Percentiles rank a stretch among this genome's conserved stretches.
Conservation (phyloP, 1,140 invertebrate species). For the Caerostris extrusa region DNA sequence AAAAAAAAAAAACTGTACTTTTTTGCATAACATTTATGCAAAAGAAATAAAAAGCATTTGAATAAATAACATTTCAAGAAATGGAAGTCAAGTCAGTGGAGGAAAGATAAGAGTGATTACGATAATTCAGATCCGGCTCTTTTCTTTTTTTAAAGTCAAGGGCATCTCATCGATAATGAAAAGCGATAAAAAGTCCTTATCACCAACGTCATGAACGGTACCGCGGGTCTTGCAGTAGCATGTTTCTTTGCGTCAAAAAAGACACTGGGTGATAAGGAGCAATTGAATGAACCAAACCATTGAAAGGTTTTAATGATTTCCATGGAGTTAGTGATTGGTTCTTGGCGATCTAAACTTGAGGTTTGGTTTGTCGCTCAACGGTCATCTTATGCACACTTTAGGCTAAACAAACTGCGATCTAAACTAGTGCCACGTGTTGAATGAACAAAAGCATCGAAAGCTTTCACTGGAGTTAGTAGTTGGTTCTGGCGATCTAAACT, state of each 20-base stretch:
- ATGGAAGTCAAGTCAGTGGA: not conserved
- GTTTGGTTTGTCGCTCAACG: too few relatives aligned
- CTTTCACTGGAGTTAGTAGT: too few relatives aligned
- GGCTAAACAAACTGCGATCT: too few relatives aligned
- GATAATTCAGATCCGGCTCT: conserved; percentile 66
- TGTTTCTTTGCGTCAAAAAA: not conserved
- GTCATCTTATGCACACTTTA: too few relatives aligned
- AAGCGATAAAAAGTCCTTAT: conserved; percentile 55
- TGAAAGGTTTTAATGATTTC: too few relatives aligned
- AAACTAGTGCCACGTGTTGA: too few relatives aligned
- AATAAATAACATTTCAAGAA: conserved; percentile 52
- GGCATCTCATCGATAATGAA: conserved; percentile 33
- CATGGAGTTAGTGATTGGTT: too few relatives aligned
- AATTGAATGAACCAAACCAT: not conserved
- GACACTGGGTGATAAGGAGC: not conserved
- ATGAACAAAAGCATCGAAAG: too few relatives aligned
- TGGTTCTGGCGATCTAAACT: too few relatives aligned
- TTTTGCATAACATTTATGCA: not conserved
- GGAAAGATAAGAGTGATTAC: conserved; percentile 5
- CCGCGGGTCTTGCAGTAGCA: not conserved
- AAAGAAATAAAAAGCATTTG: conserved; percentile 43
- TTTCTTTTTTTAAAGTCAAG: conserved; percentile 34
- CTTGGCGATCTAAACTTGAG: too few relatives aligned
- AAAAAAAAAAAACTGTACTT: conserved; percentile 6
- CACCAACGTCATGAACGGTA: conserved; percentile 32